Evolutionary conservation across 2,888 invertebrate genomes (phyloP).

Genomic region (Aleiodes testaceus): DNA sequence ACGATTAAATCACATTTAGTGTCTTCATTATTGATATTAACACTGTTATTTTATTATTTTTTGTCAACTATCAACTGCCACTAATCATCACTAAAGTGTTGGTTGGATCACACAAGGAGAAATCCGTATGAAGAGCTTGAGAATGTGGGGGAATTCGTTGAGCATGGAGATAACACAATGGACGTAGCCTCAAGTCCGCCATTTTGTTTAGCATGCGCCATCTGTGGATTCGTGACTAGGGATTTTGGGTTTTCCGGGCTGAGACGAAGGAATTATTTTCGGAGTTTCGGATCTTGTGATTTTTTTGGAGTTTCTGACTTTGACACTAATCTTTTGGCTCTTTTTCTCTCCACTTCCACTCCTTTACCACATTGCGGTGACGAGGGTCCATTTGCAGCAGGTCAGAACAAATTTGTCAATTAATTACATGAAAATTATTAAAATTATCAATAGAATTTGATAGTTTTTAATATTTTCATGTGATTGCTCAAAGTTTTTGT

Average conservation of each 20-base stretch:
- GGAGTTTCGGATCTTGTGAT: constrained; percentile 40
- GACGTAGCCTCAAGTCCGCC: background rate
- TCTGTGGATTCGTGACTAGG: background rate
- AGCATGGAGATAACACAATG: background rate
- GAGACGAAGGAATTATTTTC: background rate
- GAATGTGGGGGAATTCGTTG: background rate
- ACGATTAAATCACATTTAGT: constrained; percentile 2
- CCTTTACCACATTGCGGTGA: constrained; percentile 60
- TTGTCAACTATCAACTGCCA: constrained; percentile 28
- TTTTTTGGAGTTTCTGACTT: constrained; percentile 8
- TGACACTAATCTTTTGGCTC: constrained; percentile 48
- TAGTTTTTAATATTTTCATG: background rate
- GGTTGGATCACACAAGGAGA: constrained; percentile 1
- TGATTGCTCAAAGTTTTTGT: background rate
- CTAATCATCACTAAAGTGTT: constrained; percentile 25
- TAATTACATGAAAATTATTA: constrained; percentile 6
- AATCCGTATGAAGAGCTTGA: constrained; percentile 7
- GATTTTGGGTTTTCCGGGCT: background rate
- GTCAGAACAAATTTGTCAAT: constrained; percentile 38
- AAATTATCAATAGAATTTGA: background rate
- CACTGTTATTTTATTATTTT: background rate
- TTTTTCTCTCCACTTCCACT: constrained; percentile 58
- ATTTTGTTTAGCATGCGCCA: background rate
- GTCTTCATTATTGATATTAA: constrained; percentile 9
- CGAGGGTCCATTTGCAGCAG: constrained; percentile 53